Base-by-base conservation (phyloP, 2,797 vertebrate genomes). In the Phrynocephalus vlangalii region DNA sequence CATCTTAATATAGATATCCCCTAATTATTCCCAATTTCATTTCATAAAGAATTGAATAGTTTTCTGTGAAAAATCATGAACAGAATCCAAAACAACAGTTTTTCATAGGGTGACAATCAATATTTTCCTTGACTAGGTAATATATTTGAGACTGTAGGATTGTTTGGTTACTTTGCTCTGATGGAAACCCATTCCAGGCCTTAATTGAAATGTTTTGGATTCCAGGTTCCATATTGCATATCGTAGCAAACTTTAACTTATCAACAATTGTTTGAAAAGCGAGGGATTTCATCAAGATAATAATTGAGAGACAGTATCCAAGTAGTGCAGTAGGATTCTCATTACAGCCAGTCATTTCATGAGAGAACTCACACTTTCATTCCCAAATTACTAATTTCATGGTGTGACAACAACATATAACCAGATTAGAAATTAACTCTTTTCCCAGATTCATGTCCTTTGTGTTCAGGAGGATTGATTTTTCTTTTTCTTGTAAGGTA, bases 321-420 rank as follows among this genome's bases (percentile, higher is more conserved):
- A 79, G 28, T 16, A 56, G 50, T 18, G 6, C 38, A 82, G 16
- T 7, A 6, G 20, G 20, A 81, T 81, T 63, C 56, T 20, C 30
- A 44, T 68, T 38, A 16, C 67, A 38, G 20, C 11, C 33, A 28
- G 28, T 48, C 11, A 48, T 67, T 48, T 82, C 30, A 68, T 68
- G 60, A 66, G 26, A 56, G 18, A 63, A 3, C n/a, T 80, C 33
- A 80, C n/a, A 80, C 78, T 80, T 80, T 67, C 26, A 85, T 85
- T 77, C 3, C 73, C 60, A 85, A 38, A 4, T 77, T 67, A 50
- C 18, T 85, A 38, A 24, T 84, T 84, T 84, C 28, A 63, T 48
- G 5, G 10, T 77, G 24, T 67, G 26, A 48, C 9, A 67, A 8
- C 67, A 76, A 48, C 8, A 50, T 85, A 48, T 77, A 84, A 13